Base-by-base conservation (phyloP, 2,113 vertebrate genomes). In the Dissostichus mawsoni region DNA sequence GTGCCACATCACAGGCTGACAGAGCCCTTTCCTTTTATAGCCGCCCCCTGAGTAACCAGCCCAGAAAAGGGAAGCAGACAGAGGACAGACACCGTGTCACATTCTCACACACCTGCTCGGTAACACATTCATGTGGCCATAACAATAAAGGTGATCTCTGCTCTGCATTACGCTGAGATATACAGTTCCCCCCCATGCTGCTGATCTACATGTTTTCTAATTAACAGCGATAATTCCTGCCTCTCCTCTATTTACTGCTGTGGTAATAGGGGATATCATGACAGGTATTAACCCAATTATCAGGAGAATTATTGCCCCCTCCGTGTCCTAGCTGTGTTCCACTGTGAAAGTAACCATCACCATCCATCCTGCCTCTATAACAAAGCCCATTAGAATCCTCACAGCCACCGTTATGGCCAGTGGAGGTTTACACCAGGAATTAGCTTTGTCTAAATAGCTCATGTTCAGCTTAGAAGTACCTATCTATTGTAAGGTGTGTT, bases 1-100 rank as follows among this genome's bases (percentile, higher is more conserved):
- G 79, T 62, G 66, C 91, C 92, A 87, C 92, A 94, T 94, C 92
- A 91, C 59, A 63, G 87, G 76, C 92, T 95, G 93, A 95, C 93
- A 91, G 90, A 88, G 89, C 81, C 89, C 90, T 93, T 94, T 94
- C 92, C 89, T 92, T 94, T 94, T 92, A 92, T 94, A 94, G 91
- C 83, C 90, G 89, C 88, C 89, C 92, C 84, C 84, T 66, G 82
- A 92, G 90, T 91, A 93, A 93, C 92, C 91, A 92, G 90, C 79
- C 94, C 94, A 92, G 92, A 94, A 94, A 94, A 95, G 92, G 94
- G 88, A 93, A 94, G 86, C 90, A 82, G 87, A 94, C 77, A 78
- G 80, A 88, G 61, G 25, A 89, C 79, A 81, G 67, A 85, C 88
- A 86, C 79, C 23, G 69, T 86, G 83, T 86, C 89, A 87, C 82